phyloP scores from a whole-genome alignment of 2,797 vertebrate genomes.

The Poeciliopsis paucimaculata region DNA sequence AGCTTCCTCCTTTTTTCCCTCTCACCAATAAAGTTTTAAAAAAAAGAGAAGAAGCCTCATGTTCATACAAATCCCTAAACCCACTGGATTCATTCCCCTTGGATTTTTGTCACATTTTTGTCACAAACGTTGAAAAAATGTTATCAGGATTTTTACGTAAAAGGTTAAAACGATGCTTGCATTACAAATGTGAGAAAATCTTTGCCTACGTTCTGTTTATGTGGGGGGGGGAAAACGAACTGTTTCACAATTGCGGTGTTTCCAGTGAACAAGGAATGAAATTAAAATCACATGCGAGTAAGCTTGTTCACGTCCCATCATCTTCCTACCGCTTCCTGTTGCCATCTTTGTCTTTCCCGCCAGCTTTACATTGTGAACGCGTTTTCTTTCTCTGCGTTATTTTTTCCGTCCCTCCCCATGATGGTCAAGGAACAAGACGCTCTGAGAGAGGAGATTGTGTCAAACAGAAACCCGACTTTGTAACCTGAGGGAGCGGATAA shows the following conservation, averaged over 20 bases:
- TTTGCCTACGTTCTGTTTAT: no score
- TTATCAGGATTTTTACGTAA: background rate
- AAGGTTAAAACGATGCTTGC: background rate
- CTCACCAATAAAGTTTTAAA: slow-evolving; percentile 49
- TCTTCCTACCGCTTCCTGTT: no score
- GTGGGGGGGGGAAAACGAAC: accelerated
- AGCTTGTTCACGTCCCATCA: no score
- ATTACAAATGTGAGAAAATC: no score
- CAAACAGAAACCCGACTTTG: slow-evolving; percentile 41
- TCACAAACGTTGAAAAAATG: background rate
- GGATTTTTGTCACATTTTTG: background rate
- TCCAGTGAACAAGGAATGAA: no score
- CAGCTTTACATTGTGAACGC: background rate
- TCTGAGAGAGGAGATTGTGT: slow-evolving; percentile 23
- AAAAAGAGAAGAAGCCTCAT: slow-evolving; percentile 30
- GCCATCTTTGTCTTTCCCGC: no score
- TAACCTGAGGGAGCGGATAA: slow-evolving; percentile 34
- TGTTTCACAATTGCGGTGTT: no score
- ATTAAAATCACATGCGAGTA: no score
- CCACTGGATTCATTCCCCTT: background rate
- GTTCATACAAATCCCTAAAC: slow-evolving; percentile 31
- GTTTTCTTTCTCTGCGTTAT: slow-evolving; percentile 4
- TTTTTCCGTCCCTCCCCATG: slow-evolving; percentile 27
- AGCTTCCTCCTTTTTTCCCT: slow-evolving; percentile 52
- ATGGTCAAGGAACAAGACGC: slow-evolving; percentile 25